A percentile compares a stretch with the other conserved stretches of the same genome.
phyloP scores from a whole-genome alignment of 2,113 vertebrate genomes.

The Galeopterus variegatus region DNA sequence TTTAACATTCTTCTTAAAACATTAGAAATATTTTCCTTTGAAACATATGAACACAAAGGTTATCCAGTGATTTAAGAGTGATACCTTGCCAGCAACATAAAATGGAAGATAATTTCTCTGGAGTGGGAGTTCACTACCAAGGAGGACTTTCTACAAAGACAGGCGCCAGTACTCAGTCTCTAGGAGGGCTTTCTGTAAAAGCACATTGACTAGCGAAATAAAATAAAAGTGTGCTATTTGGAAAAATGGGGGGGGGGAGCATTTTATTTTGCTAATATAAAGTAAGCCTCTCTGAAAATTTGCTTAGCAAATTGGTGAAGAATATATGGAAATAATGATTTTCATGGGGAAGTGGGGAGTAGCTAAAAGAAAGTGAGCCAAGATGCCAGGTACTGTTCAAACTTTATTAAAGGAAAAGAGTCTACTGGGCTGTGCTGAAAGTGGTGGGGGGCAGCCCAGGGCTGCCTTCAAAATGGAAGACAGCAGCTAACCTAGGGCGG shows the following conservation, averaged over 20 bases:
- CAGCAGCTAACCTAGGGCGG: too few species aligned
- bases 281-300: not conserved
- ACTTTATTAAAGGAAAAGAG: too few species aligned
- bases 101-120: constrained; percentile 34
- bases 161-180: not conserved
- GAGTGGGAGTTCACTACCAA: not conserved
- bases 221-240: not conserved
- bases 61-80: not conserved
- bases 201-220: not conserved
- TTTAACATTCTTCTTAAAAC: constrained; percentile 60
- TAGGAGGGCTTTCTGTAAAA: not conserved
- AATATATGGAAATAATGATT: not conserved
- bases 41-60: constrained; percentile 33
- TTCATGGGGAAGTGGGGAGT: not conserved
- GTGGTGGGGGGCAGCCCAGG: too few species aligned
- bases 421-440: too few species aligned
- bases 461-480: too few species aligned
- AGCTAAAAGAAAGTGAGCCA: too few species aligned
- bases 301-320: not conserved
- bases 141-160: not conserved
- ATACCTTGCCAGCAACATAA: constrained; percentile 50
- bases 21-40: constrained; percentile 56
- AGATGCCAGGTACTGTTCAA: too few species aligned
- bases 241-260: not conserved
- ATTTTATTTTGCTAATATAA: constrained; percentile 45